phyloP scores from a whole-genome alignment of 2,113 vertebrate species.

The Onychostruthus taczanowskii region DNA sequence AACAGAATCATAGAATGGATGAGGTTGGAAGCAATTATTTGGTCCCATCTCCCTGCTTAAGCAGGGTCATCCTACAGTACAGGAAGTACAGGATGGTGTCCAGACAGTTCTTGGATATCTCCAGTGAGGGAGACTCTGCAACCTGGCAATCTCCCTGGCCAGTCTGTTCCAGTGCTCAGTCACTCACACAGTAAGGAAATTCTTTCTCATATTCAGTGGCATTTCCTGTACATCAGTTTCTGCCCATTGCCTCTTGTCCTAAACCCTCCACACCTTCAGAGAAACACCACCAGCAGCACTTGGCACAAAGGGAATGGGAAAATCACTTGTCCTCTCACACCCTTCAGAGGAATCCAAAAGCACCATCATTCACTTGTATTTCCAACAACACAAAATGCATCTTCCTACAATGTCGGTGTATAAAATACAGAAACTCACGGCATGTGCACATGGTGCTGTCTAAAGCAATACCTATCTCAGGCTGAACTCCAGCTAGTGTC shows the following conservation, averaged over 20 bases:
- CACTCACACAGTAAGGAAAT: neutral
- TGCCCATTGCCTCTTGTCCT: neutral
- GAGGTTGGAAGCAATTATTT: neutral
- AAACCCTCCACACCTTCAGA: neutral
- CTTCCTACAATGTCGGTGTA: neutral
- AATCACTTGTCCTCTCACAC: neutral
- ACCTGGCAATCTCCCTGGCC: neutral
- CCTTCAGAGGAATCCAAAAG: neutral
- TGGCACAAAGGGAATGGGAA: neutral
- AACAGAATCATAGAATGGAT: neutral
- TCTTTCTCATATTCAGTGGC: neutral
- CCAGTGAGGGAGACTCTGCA: neutral
- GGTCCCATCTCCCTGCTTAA: neutral
- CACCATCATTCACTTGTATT: rapidly evolving
- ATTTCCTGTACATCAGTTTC: neutral
- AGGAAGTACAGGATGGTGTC: neutral
- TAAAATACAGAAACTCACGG: neutral
- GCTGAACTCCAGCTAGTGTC: neutral
- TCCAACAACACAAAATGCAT: neutral
- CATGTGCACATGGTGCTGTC: rapidly evolving
- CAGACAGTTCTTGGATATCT: neutral
- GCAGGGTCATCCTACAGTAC: neutral
- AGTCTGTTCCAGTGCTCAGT: neutral
- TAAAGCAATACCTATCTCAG: neutral
- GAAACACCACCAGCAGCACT: neutral